Conservation (phyloP, 2,888 invertebrate genomes). For the Hypena proboscidalis region DNA sequence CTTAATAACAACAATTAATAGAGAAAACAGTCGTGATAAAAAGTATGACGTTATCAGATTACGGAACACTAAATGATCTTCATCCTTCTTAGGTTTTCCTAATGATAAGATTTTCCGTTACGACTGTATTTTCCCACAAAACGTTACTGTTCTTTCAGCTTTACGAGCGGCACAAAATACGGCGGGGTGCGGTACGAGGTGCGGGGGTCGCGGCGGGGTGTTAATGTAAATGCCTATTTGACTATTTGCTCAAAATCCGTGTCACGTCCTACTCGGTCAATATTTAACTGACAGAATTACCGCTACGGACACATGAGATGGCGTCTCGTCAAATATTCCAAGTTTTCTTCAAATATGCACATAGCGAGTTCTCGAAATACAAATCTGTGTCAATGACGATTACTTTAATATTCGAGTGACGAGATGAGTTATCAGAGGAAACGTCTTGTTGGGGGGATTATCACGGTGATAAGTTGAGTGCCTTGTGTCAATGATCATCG, state of each 20-base stretch:
- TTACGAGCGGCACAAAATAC: constrained; percentile 42
- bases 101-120: constrained; percentile 42
- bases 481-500: constrained; percentile 77
- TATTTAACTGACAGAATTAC: constrained; percentile 80
- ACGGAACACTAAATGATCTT: too few species aligned
- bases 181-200: constrained; percentile 29
- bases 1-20: too few species aligned
- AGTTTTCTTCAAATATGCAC: constrained; percentile 61
- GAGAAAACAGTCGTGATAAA: too few species aligned
- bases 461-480: constrained; percentile 65
- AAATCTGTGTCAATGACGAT: constrained; percentile 53
- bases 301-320: constrained; percentile 79
- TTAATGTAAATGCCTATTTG: constrained; percentile 81
- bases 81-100: not conserved
- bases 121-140: constrained; percentile 43
- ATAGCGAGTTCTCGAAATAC: constrained; percentile 41
- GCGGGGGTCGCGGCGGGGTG: constrained; percentile 54
- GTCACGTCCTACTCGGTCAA: constrained; percentile 81
- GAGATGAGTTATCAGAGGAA: constrained; percentile 55
- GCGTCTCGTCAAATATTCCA: constrained; percentile 62
- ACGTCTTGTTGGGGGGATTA: constrained; percentile 66
- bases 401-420: constrained; percentile 33
- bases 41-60: too few species aligned
- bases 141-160: constrained; percentile 37
- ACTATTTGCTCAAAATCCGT: constrained; percentile 81